A percentile compares a stretch with the other conserved stretches of the same genome.
These are phyloP conservation scores for Cnemophilus loriae DNA, from an alignment of 2,113 vertebrate genomes.

Conservation along the genomic window DNA sequence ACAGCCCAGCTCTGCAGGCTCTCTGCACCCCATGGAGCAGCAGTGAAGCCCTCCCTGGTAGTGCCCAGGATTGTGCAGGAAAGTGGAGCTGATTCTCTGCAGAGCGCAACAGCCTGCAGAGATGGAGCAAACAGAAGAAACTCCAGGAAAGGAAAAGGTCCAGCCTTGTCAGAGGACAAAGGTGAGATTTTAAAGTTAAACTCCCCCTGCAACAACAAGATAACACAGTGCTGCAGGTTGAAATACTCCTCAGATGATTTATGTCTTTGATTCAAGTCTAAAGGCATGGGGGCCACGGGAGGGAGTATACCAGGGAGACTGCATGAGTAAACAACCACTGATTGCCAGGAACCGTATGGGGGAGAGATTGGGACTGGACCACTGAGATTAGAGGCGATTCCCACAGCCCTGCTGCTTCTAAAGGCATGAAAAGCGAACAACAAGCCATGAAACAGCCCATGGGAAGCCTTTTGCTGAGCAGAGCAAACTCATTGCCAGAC, in stretches of 20 bases:
- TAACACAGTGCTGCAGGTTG: neutral
- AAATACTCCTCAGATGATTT: neutral
- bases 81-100: neutral
- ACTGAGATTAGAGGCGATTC: neutral
- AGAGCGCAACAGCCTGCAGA: neutral
- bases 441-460: neutral
- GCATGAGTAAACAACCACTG: neutral
- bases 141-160: neutral
- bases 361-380: neutral
- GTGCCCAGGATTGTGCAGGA: neutral
- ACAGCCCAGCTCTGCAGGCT: neutral
- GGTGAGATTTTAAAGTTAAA: neutral
- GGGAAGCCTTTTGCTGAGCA: neutral
- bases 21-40: neutral
- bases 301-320: neutral
- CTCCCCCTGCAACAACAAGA: neutral
- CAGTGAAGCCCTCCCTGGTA: neutral
- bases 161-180: neutral
- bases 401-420: neutral
- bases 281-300: neutral
- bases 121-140: neutral
- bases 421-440: neutral
- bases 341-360: neutral
- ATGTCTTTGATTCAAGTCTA: neutral
- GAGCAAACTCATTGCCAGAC: neutral